Evolutionary conservation across 92 coral and sea anemone species (phyloP), one percentile per base, ranked within the genome.

Genomic region (Muricea muricata): DNA sequence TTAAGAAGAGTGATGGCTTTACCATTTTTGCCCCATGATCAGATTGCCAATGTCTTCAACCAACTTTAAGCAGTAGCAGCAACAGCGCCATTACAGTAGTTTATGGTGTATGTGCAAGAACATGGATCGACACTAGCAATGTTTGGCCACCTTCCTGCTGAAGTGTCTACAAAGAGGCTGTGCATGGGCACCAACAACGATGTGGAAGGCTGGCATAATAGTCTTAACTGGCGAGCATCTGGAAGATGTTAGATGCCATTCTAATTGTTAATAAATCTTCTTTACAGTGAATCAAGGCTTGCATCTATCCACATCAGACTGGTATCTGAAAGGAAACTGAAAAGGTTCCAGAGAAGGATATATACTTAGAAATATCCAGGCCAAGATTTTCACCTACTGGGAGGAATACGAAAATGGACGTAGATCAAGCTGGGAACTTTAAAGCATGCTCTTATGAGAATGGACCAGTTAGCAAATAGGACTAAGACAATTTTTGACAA

Each of bases 381-480:
- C 61, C 78, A 45, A 55, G 42, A 37, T 58, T 13, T 78, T 63
- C 50, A 26, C 20, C 20, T n/a, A 67, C 17, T 78, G 83, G 83
- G 83, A 78, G 42, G 21, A 78, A 48, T 48, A 39, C n/a, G n/a
- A n/a, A n/a, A n/a, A n/a, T n/a, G n/a, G n/a, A n/a, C n/a, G 45
- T 4, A 32, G 14, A 4, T 54, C 28, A 46, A 15, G 41, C 34
- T 52, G 74, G 70, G 33, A 52, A 76, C 40, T 32, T 24, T 24
- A 76, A 28, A 61, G 42, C 65, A 30, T 76, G 82, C n/a, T 76
- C 82, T 10, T 68, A 76, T 39, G 63, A 47, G 66, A 76, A 76
- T 76, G 82, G 82, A 45, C 82, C 68, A 32, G 35, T 54, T 76
- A 12, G 63, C 26, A 76, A 39, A 11, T 39, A 39, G 11, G 45